A percentile compares a stretch with the other conserved stretches of the same genome.
Conservation (phyloP, 2,888 invertebrate genomes). For the Eurytoma adleriae region DNA sequence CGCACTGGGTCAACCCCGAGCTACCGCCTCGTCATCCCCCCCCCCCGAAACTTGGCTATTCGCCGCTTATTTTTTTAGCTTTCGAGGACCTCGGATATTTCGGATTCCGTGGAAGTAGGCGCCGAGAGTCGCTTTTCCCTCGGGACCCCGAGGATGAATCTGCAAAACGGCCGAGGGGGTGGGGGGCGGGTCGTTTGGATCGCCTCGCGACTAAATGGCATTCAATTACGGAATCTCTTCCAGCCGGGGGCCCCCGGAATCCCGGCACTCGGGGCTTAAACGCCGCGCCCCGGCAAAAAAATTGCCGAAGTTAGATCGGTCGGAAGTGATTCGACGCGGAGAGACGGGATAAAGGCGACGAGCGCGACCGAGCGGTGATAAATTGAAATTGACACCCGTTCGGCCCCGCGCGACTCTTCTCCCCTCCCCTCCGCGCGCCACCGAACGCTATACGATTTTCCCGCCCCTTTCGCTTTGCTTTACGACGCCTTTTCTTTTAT, state of each 20-base stretch:
- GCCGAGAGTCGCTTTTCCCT: no score
- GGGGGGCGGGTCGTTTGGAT: slow-evolving; percentile 34
- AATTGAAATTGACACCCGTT: slow-evolving; percentile 53
- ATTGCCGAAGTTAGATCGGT: slow-evolving; percentile 53
- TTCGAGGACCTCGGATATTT: neutral
- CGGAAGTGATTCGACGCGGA: slow-evolving; percentile 55
- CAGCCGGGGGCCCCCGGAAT: slow-evolving; percentile 65
- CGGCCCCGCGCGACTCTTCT: neutral
- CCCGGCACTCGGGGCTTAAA: slow-evolving; percentile 44
- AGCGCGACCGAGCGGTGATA: slow-evolving; percentile 39
- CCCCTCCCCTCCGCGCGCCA: neutral
- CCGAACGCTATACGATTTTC: neutral
- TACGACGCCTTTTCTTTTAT: no score
- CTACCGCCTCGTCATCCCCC: neutral
- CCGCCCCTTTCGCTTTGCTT: no score
- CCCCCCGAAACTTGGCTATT: neutral
- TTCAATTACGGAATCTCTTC: slow-evolving; percentile 68
- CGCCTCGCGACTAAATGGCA: slow-evolving; percentile 59
- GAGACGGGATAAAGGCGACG: slow-evolving; percentile 30
- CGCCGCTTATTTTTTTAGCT: neutral
- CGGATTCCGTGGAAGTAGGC: neutral
- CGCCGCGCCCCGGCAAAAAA: slow-evolving; percentile 16
- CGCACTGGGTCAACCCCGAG: neutral
- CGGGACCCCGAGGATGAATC: slow-evolving; percentile 32
- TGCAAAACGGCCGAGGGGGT: slow-evolving; percentile 28